Evolutionary conservation across 2,797 vertebrate genomes (phyloP), one percentile per base, ranked within the genome.

Genomic region (Limosa lapponica): DNA sequence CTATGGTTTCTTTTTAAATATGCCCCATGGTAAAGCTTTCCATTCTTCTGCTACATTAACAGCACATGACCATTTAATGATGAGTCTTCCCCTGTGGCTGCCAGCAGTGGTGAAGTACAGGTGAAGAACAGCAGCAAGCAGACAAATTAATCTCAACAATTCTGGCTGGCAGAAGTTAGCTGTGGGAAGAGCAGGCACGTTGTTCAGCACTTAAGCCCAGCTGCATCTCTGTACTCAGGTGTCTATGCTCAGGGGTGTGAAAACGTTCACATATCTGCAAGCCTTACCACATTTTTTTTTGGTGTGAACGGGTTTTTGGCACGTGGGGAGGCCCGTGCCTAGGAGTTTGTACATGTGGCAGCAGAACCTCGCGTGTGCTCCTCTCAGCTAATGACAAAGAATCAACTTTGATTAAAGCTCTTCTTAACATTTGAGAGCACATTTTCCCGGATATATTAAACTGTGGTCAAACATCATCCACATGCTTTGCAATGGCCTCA

Each of bases 381-480:
- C 1, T 87, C 79, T 92, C 84, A 66, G 74, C 82, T 91, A 67
- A 89, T 10, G 73, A 78, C 66, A 80, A 91, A 27, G 75, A 90
- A 81, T 71, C 85, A 65, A 58, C 81, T 90, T 93, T 93, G 90
- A 93, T 97, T 96, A 95, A 97, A 96, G 69, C 48, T 80, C 88
- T 75, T 82, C 74, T 89, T 93, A 95, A 90, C 82, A 62, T 94
- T 92, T 67, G 69, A 95, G 74, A 96, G 59, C 80, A 69, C 62
- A 44, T 94, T 96, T 96, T 78, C 92, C 93, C 89, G 75, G 79
- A 25, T 96, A 69, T 72, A 49, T 95, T 96, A 97, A 97, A 79
- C 95, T 97, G 96, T 92, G 96, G 95, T 96, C 93, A 94, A 97
- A 97, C 94, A 96, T 94, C 78, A 86, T 87, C 95, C 94, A 90